These are phyloP conservation scores for Drosophila subquinaria DNA, from an alignment of 2,888 invertebrate species.

Conservation along the genomic window DNA sequence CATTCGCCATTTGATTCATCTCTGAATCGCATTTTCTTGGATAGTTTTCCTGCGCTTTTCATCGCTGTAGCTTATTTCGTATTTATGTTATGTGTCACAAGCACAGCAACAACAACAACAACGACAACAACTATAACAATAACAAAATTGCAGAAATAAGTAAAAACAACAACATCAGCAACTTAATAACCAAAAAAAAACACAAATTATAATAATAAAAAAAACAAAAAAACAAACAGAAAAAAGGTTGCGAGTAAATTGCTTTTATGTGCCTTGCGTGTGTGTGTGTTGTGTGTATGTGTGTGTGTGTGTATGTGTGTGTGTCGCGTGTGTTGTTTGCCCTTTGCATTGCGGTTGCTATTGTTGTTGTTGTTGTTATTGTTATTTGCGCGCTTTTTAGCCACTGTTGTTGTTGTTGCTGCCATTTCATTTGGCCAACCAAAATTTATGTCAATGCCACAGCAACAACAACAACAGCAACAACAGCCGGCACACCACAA, in stretches of 20 bases:
- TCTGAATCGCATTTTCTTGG: slow-evolving; percentile 28
- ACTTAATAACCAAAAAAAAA: slow-evolving; percentile 14
- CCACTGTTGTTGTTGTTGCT: slow-evolving; percentile 66
- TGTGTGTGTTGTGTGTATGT: slow-evolving; percentile 47
- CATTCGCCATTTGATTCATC: slow-evolving; percentile 5
- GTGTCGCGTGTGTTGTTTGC: slow-evolving; percentile 59
- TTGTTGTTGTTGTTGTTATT: slow-evolving; percentile 23
- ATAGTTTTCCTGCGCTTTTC: slow-evolving; percentile 9
- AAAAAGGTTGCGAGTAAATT: slow-evolving; percentile 58
- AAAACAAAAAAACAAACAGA: slow-evolving; percentile 32
- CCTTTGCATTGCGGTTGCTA: slow-evolving; percentile 46
- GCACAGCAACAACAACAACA: slow-evolving; percentile 17
- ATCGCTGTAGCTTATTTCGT: slow-evolving; percentile 11
- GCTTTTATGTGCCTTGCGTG: slow-evolving; percentile 78
- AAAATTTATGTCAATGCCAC: slow-evolving; percentile 78
- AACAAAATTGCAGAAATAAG: slow-evolving; percentile 44
- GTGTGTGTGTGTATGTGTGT: slow-evolving; percentile 32
- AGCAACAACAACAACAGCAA: slow-evolving; percentile 61
- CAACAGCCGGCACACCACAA: slow-evolving; percentile 45
- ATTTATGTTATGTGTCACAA: slow-evolving; percentile 54
- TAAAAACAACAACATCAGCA: slow-evolving; percentile 38
- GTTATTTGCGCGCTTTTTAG: slow-evolving; percentile 61
- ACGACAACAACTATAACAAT: slow-evolving; percentile 6
- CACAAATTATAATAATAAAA: slow-evolving; percentile 28
- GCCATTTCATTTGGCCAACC: slow-evolving; percentile 60